Percentiles rank a stretch among this genome's conserved stretches.
Evolutionary conservation across 2,888 invertebrate genomes (phyloP).

Genomic region (Herminia tarsipennalis): DNA sequence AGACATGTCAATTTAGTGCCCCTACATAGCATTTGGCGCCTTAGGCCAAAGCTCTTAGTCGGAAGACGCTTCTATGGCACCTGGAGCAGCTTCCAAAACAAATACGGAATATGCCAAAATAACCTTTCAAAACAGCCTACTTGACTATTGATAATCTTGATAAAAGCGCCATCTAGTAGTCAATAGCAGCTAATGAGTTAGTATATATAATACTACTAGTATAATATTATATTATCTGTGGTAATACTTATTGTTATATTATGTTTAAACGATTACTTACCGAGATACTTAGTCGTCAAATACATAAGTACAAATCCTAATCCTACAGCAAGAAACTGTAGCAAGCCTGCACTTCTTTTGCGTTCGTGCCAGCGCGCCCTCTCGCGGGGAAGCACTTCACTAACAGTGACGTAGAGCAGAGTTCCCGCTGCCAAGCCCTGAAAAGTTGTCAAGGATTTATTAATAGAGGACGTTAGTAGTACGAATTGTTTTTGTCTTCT

Average conservation of each 20-base stretch:
- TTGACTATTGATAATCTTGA: not conserved
- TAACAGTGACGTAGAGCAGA: slow-evolving; percentile 90
- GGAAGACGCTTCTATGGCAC: too few species aligned
- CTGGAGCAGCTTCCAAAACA: too few species aligned
- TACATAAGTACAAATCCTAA: slow-evolving; percentile 88
- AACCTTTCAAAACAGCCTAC: too few species aligned
- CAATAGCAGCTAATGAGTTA: slow-evolving; percentile 2
- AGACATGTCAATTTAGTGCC: too few species aligned
- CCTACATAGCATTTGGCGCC: too few species aligned
- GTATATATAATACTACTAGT: too few species aligned
- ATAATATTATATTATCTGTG: too few species aligned
- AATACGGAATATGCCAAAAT: too few species aligned
- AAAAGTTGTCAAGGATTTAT: slow-evolving; percentile 17
- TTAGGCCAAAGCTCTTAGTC: too few species aligned
- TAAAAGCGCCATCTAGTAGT: slow-evolving; percentile 25
- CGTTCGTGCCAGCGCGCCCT: slow-evolving; percentile 89
- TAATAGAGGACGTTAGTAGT: slow-evolving; percentile 30
- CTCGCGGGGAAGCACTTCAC: slow-evolving; percentile 91
- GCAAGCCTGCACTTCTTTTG: slow-evolving; percentile 85
- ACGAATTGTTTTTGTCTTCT: not conserved
- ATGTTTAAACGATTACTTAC: slow-evolving; percentile 54
- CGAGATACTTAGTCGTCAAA: slow-evolving; percentile 86
- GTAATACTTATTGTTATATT: too few species aligned
- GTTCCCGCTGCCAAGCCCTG: slow-evolving; percentile 91
- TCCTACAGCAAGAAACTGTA: slow-evolving; percentile 86